A percentile compares a stretch with the other conserved stretches of the same genome.
Evolutionary conservation across 2,888 invertebrate species (phyloP).

Genomic region (Geophilus truncorum): DNA sequence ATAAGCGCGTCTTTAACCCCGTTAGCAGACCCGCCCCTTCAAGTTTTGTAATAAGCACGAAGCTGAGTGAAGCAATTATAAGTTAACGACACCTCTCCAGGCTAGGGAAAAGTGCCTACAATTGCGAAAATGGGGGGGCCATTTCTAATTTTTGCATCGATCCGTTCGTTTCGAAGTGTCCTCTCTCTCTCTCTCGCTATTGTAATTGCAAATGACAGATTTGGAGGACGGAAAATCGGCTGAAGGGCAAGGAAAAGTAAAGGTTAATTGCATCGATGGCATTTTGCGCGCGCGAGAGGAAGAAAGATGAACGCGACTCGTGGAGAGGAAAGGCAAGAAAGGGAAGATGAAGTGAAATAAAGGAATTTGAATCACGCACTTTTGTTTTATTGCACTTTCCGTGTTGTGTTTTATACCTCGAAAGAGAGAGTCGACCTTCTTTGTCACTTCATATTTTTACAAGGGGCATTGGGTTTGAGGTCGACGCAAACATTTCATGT

Average conservation of each 20-base stretch:
- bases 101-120: not conserved
- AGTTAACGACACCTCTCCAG: not conserved
- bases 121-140: not conserved
- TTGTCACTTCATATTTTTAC: conserved; percentile 20
- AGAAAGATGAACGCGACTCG: no score
- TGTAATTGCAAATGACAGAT: not conserved
- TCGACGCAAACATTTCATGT: conserved; percentile 16
- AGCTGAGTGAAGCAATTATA: conserved; percentile 12
- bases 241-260: not conserved
- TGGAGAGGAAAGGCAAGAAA: not conserved
- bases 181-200: no score
- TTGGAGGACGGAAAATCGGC: not conserved
- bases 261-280: not conserved
- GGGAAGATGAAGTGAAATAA: not conserved
- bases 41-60: conserved; percentile 1
- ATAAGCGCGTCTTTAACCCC: conserved; percentile 20
- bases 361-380: not conserved
- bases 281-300: not conserved
- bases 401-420: not conserved
- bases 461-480: conserved; percentile 15
- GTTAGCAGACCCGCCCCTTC: not conserved
- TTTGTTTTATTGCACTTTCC: not conserved
- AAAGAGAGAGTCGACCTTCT: not conserved
- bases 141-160: not conserved
- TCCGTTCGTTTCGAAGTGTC: not conserved